phyloP scores from a whole-genome alignment of 2,888 invertebrate genomes.

The Oscheius sp. region DNA sequence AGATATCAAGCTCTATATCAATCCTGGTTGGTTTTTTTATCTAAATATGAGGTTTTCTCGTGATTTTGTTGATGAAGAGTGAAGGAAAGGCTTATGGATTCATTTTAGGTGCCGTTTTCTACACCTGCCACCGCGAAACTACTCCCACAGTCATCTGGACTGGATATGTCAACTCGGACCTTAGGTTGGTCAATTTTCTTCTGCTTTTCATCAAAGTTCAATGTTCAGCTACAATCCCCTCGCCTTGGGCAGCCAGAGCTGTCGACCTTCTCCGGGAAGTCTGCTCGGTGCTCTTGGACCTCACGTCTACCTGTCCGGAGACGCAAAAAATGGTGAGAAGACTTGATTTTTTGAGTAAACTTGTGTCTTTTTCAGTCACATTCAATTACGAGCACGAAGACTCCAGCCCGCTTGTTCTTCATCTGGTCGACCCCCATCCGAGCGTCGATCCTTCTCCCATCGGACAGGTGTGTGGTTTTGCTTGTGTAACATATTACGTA shows the following conservation, averaged over 20 bases:
- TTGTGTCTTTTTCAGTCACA: constrained; percentile 2
- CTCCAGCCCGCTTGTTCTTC: not conserved
- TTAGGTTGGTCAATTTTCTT: constrained; percentile 1
- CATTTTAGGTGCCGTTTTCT: constrained; percentile 15
- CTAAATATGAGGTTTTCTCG: too few relatives aligned
- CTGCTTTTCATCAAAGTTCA: too few relatives aligned
- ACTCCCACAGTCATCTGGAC: constrained; percentile 42
- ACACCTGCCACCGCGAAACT: constrained; percentile 16
- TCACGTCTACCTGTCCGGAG: not conserved
- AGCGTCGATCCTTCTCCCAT: constrained; percentile 21
- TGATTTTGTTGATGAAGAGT: too few relatives aligned
- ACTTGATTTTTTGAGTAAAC: too few relatives aligned
- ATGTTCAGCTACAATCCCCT: constrained; percentile 12
- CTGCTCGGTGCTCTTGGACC: not conserved
- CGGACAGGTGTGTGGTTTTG: not conserved
- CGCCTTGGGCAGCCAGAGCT: not conserved
- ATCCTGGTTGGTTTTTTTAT: constrained; percentile 33
- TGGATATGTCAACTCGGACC: constrained; percentile 46
- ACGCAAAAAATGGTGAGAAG: not conserved
- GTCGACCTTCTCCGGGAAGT: not conserved
- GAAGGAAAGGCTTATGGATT: too few relatives aligned
- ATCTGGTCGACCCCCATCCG: constrained; percentile 10
- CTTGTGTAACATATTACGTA: too few relatives aligned
- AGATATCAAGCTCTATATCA: constrained; percentile 37
- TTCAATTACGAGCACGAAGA: not conserved